A percentile compares a stretch with the other conserved stretches of the same genome.
Conservation (phyloP, 1,140 invertebrate genomes). For the Meteorus sp. region DNA sequence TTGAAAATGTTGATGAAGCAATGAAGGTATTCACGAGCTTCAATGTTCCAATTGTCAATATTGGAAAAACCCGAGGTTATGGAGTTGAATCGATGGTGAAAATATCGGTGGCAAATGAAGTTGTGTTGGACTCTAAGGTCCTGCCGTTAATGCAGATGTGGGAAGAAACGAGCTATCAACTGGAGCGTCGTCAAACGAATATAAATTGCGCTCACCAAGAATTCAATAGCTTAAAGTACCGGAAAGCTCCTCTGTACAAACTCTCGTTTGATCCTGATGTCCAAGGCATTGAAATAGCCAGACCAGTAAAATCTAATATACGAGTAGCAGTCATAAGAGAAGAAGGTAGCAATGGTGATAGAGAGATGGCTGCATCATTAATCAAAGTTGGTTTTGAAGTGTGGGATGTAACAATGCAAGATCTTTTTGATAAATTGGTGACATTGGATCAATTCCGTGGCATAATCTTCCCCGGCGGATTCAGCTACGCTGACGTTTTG, state of each 20-base stretch:
- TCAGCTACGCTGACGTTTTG: conserved; percentile 96
- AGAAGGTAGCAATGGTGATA: conserved; percentile 95
- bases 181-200: conserved; percentile 85
- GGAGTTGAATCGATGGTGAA: conserved; percentile 68
- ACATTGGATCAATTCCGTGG: conserved; percentile 82
- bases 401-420: conserved; percentile 91
- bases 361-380: conserved; percentile 97
- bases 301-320: conserved; percentile 51
- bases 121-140: conserved; percentile 68
- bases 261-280: conserved; percentile 72
- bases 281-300: conserved; percentile 44
- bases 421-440: conserved; percentile 72
- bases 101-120: conserved; percentile 64
- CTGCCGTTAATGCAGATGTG: conserved; percentile 76
- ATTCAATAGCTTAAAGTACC: conserved; percentile 62
- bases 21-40: conserved; percentile 63
- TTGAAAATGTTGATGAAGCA: conserved; percentile 63
- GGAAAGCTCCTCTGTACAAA: conserved; percentile 67
- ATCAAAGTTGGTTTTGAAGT: conserved; percentile 89
- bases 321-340: conserved; percentile 90
- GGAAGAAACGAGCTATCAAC: conserved; percentile 93
- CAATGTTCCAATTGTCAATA: conserved; percentile 68
- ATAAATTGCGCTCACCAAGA: conserved; percentile 78
- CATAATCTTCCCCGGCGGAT: conserved; percentile 94
- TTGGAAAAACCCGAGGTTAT: conserved; percentile 71